phyloP scores from a whole-genome alignment of 2,113 vertebrate species.

The Neolamprologus variostigma region DNA sequence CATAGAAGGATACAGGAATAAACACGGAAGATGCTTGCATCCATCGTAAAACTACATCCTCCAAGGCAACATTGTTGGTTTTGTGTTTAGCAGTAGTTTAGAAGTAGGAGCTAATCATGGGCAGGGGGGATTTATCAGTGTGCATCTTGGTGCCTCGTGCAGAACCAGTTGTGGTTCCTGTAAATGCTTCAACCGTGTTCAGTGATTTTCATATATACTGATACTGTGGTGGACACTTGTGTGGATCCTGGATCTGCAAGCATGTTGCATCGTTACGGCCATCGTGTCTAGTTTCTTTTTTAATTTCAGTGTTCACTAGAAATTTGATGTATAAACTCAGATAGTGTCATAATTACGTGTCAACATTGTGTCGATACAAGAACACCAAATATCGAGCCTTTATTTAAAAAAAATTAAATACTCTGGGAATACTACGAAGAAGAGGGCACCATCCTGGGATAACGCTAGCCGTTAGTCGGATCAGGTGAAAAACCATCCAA shows the following conservation, averaged over 20 bases:
- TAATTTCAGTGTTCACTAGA: background rate
- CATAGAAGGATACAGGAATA: background rate
- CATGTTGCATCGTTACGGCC: background rate
- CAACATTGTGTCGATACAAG: background rate
- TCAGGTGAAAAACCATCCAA: background rate
- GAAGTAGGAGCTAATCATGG: background rate
- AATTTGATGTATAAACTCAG: background rate
- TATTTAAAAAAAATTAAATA: rapidly evolving
- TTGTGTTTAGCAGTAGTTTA: background rate
- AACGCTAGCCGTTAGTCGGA: rapidly evolving
- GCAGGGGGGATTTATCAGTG: background rate
- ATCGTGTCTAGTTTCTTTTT: background rate
- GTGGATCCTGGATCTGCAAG: background rate
- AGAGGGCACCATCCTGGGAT: background rate
- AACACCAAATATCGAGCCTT: background rate
- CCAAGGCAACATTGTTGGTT: background rate
- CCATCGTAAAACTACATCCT: background rate
- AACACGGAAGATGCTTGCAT: background rate
- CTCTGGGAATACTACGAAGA: background rate
- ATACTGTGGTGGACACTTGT: background rate
- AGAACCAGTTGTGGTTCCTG: background rate
- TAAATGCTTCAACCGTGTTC: background rate
- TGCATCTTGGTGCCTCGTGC: background rate
- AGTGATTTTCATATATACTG: background rate
- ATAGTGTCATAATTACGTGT: background rate